These are phyloP conservation scores for Lepidurus arcticus DNA, from an alignment of 1,140 invertebrate species.

Conservation along the genomic window DNA sequence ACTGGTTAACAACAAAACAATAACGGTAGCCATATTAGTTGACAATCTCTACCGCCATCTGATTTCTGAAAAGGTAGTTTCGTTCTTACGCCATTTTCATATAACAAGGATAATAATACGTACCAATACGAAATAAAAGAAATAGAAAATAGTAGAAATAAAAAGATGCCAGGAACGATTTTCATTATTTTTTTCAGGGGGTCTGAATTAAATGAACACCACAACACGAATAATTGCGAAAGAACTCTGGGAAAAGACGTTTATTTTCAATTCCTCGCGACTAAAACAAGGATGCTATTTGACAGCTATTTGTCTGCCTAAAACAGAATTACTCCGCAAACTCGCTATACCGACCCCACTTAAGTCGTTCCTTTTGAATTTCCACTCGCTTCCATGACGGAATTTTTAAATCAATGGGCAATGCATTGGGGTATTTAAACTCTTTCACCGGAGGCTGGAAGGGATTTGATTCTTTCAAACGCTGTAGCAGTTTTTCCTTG, in stretches of 20 bases:
- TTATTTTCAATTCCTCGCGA: background rate
- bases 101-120: background rate
- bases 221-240: too few relatives aligned
- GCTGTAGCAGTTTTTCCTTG: slow-evolving; percentile 76
- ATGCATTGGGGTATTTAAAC: slow-evolving; percentile 67
- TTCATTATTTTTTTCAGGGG: too few relatives aligned
- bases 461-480: slow-evolving; percentile 73
- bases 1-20: background rate
- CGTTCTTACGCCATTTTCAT: background rate
- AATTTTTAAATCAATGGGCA: slow-evolving; percentile 49
- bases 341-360: slow-evolving; percentile 40
- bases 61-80: background rate
- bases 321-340: background rate
- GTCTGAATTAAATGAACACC: too few relatives aligned
- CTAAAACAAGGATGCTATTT: background rate
- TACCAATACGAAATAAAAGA: too few relatives aligned
- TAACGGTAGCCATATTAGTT: background rate
- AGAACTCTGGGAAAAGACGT: background rate
- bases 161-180: too few relatives aligned
- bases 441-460: slow-evolving; percentile 63
- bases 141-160: too few relatives aligned
- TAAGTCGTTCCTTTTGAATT: slow-evolving; percentile 58
- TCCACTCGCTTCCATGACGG: slow-evolving; percentile 73
- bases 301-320: background rate
- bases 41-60: background rate